Conservation (phyloP, 2,888 invertebrate species). For the Blera fallax region DNA sequence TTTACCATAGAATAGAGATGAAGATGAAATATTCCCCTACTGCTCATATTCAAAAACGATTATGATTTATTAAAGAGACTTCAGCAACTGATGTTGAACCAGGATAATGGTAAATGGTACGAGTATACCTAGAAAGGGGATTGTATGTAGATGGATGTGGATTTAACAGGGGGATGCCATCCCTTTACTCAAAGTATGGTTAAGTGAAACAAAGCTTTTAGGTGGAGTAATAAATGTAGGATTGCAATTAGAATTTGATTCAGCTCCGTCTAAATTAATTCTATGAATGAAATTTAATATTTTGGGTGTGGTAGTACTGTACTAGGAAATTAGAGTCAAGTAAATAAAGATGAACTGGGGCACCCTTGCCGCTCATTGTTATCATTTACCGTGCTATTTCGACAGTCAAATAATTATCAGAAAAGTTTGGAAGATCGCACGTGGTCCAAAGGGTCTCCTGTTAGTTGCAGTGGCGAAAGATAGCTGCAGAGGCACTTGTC, state of each 20-base stretch:
- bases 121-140: not conserved
- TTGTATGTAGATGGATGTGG: not conserved
- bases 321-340: not conserved
- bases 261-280: not conserved
- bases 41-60: constrained; percentile 43
- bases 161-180: not conserved
- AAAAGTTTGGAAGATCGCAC: no score
- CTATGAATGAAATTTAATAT: not conserved
- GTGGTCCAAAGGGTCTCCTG: no score
- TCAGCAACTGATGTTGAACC: constrained; percentile 10
- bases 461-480: no score
- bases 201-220: not conserved
- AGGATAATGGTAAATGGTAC: not conserved
- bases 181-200: not conserved
- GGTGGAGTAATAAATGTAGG: constrained; percentile 5
- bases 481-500: no score
- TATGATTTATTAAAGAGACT: constrained; percentile 54
- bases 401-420: not conserved
- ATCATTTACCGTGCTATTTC: not conserved
- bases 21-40: constrained; percentile 29
- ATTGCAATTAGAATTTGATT: constrained; percentile 11
- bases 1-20: not conserved
- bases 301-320: not conserved
- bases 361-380: not conserved
- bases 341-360: not conserved